A percentile compares a stretch with the other conserved stretches of the same genome.
These are phyloP conservation scores for Sphecodes monilicornis DNA, from an alignment of 2,888 invertebrate species.

Conservation along the genomic window DNA sequence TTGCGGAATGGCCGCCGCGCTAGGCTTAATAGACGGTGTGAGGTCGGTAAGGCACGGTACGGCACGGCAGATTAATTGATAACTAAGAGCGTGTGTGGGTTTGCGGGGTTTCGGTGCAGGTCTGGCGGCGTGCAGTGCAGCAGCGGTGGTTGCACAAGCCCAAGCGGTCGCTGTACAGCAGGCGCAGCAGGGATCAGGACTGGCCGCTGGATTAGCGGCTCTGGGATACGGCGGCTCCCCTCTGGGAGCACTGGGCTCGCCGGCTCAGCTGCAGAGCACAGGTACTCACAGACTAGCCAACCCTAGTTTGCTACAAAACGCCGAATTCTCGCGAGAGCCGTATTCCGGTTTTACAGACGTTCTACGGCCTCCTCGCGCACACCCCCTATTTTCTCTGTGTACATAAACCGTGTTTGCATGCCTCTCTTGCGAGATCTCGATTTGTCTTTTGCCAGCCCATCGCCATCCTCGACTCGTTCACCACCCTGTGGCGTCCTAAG, in stretches of 20 bases:
- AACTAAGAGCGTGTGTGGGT: conserved; percentile 79
- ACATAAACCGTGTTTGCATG: conserved; percentile 64
- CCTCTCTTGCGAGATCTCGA: conserved; percentile 30
- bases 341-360: conserved; percentile 36
- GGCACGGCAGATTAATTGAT: conserved; percentile 60
- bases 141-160: conserved; percentile 83
- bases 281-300: conserved; percentile 73
- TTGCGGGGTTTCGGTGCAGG: conserved; percentile 85
- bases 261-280: conserved; percentile 84
- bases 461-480: neutral
- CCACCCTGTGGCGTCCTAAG: neutral
- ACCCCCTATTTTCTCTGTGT: conserved; percentile 29
- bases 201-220: conserved; percentile 83
- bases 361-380: conserved; percentile 30
- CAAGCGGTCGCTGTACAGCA: conserved; percentile 84
- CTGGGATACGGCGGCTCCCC: conserved; percentile 84
- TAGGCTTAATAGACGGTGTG: conserved; percentile 68
- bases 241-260: conserved; percentile 83
- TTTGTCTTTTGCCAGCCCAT: conserved; percentile 25
- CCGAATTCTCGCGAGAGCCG: conserved; percentile 25
- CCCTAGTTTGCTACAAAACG: conserved; percentile 23
- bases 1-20: conserved; percentile 28
- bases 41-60: conserved; percentile 67
- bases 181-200: conserved; percentile 83
- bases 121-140: conserved; percentile 87